Conservation (phyloP, 2,113 vertebrate genomes). For the Vidua chalybeata region DNA sequence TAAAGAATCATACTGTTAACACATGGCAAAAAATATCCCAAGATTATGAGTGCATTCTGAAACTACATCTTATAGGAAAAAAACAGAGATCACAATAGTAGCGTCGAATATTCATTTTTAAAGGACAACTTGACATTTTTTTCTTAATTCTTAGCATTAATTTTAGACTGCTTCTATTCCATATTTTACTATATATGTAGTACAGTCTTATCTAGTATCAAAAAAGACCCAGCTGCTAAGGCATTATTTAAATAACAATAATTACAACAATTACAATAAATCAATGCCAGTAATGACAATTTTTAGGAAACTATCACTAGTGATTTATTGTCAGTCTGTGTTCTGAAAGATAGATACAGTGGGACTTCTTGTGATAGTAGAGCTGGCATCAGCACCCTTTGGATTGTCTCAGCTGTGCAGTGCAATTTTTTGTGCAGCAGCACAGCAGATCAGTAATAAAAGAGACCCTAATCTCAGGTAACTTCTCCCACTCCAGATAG, state of each 20-base stretch:
- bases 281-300: background rate
- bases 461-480: background rate
- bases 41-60: background rate
- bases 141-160: background rate
- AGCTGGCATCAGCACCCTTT: background rate
- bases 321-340: background rate
- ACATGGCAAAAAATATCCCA: background rate
- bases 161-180: background rate
- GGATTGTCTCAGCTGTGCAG: background rate
- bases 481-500: background rate
- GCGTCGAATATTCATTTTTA: fast-evolving
- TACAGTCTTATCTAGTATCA: background rate
- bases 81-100: background rate
- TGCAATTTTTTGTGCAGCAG: background rate
- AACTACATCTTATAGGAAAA: background rate
- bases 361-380: background rate
- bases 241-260: background rate
- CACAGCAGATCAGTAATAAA: background rate
- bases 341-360: background rate
- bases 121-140: background rate
- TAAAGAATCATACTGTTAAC: background rate
- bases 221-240: background rate
- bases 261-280: background rate
- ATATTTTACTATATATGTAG: background rate
- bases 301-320: background rate